These are phyloP conservation scores for Clarias pachynema DNA, from an alignment of 2,797 vertebrate genomes.

Conservation along the genomic window DNA sequence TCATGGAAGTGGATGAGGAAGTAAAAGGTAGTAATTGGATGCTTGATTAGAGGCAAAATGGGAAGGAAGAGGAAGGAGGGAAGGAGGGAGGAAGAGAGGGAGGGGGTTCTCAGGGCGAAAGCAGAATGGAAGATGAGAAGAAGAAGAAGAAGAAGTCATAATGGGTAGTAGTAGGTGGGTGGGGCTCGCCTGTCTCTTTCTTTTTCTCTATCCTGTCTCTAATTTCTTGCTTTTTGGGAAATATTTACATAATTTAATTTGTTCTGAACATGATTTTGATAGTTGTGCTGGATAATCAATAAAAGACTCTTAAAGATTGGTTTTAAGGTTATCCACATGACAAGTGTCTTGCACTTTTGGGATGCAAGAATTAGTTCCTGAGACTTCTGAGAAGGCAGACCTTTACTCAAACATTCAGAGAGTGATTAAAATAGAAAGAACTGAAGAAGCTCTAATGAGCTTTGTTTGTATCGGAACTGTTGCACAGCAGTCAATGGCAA, in stretches of 20 bases:
- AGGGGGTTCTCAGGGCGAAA: not conserved
- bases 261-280: not conserved
- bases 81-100: not conserved
- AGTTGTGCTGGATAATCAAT: no score
- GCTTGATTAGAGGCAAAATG: slow-evolving; percentile 26
- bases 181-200: slow-evolving; percentile 61
- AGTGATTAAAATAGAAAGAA: not conserved
- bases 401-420: not conserved
- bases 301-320: not conserved
- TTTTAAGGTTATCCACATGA: not conserved
- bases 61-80: slow-evolving; percentile 18
- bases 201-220: slow-evolving; percentile 28
- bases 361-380: not conserved
- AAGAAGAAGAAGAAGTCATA: slow-evolving; percentile 32
- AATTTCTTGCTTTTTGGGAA: not conserved
- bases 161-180: slow-evolving; percentile 52
- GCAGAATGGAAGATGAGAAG: slow-evolving; percentile 44
- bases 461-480: not conserved
- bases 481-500: slow-evolving; percentile 9
- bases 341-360: no score
- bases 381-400: no score
- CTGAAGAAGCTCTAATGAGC: not conserved
- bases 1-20: slow-evolving; percentile 15
- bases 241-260: not conserved
- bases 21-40: slow-evolving; percentile 25